Evolutionary conservation across 2,113 vertebrate species (phyloP).

Genomic region (Pitta sordida): DNA sequence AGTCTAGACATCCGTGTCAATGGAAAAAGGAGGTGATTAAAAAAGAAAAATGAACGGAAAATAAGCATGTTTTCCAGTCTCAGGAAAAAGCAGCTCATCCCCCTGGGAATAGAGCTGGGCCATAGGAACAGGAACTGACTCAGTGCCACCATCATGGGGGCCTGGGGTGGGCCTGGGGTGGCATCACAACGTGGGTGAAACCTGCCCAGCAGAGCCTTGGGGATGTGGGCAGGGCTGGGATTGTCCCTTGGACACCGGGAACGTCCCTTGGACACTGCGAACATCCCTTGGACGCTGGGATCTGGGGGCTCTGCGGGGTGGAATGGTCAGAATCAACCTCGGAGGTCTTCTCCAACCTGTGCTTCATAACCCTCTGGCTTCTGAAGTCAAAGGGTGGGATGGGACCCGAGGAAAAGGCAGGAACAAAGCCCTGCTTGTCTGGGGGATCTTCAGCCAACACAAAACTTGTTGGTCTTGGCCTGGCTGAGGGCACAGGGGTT

Average conservation of each 20-base stretch:
- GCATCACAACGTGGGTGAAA: background rate
- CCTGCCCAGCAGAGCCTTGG: background rate
- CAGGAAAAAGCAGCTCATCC: constrained; percentile 16
- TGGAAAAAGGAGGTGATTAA: background rate
- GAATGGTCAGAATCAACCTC: accelerated
- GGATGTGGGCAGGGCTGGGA: accelerated
- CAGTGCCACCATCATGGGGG: background rate
- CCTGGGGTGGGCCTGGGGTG: background rate
- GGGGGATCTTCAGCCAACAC: background rate
- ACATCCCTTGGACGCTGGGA: background rate
- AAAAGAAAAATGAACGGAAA: background rate
- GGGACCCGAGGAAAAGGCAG: background rate
- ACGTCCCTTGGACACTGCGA: background rate
- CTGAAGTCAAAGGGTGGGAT: background rate
- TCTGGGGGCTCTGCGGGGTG: background rate
- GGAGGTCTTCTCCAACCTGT: background rate
- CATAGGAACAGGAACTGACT: constrained; percentile 48
- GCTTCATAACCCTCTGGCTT: background rate
- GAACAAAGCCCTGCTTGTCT: background rate
- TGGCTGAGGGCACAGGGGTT: accelerated
- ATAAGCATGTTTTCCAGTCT: background rate
- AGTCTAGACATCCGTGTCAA: constrained; percentile 25
- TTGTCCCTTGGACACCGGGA: background rate
- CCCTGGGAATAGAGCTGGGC: constrained; percentile 13
- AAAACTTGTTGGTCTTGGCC: background rate